Evolutionary conservation across 2,113 vertebrate genomes (phyloP), one percentile per base, ranked within the genome.

Genomic region (Corvus moneduloides): DNA sequence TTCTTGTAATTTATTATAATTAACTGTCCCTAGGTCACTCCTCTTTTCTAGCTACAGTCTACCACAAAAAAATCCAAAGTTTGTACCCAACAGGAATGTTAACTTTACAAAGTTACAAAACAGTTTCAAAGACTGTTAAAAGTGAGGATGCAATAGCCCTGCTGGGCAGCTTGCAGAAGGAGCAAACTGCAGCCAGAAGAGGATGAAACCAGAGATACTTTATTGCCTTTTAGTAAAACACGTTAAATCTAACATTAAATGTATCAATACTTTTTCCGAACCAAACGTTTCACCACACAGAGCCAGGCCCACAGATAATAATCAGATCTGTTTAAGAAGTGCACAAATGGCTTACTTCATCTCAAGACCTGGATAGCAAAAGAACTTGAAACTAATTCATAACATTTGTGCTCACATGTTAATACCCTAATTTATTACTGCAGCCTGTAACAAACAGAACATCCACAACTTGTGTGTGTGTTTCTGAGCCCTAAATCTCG

Each of bases 1-100:
- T 87, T 95, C 86, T 37, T 28, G 78, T 90, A 89, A 66, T 82
- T 52, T 26, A 63, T 87, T 81, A 62, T 49, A 64, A 74, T 43
- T 73, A 35, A 51, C 26, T 93, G 64, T 90, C 89, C 35, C 21
- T 69, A 44, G 55, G 16, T 54, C 24, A 67, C 74, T 89, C 33
- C 80, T 95, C 77, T 78, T 84, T 92, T 85, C 86, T 78, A 32
- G 66, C 95, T 88, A 91, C 54, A 68, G 26, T 64, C 81, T 16
- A 37, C 35, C 61, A 66, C 54, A 69, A 93, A 93, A 92, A 92
- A 93, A 84, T 73, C 63, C 54, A 35, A 80, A 67, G 41, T 67
- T 66, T 56, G 13, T 55, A 83, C 71, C 54, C 52, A 75, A 64
- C 5, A 52, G 33, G 91, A 94, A 87, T 28, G 28, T 16, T 59